Conservation (phyloP, 2,113 vertebrate species). For the Coryphaenoides rupestris region DNA sequence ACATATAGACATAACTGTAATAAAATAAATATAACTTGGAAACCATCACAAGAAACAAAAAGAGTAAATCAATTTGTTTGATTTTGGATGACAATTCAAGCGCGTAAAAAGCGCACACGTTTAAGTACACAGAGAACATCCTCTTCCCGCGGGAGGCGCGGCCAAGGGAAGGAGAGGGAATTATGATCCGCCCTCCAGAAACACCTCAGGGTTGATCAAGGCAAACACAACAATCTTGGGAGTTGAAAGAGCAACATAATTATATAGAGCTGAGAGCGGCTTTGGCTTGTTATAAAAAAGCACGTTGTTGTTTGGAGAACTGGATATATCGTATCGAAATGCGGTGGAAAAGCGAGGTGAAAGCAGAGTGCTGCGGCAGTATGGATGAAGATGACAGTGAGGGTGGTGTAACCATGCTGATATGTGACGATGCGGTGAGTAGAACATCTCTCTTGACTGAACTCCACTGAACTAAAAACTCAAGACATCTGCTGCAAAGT, state of each 20-base stretch:
- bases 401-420: constrained; percentile 65
- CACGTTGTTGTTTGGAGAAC: not conserved
- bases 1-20: too few species aligned
- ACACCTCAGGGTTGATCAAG: constrained; percentile 26
- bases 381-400: constrained; percentile 74
- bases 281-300: too few species aligned
- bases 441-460: not conserved
- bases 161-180: constrained; percentile 52
- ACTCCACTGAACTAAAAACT: too few species aligned
- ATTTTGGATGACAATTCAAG: too few species aligned
- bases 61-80: too few species aligned
- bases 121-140: constrained; percentile 1
- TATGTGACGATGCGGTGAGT: constrained; percentile 79
- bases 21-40: too few species aligned
- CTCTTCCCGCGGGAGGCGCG: constrained; percentile 78
- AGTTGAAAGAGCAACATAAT: constrained; percentile 36
- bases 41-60: too few species aligned
- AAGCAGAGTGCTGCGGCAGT: constrained; percentile 76
- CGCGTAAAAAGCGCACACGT: too few species aligned
- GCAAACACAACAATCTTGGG: constrained; percentile 44
- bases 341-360: constrained; percentile 89
- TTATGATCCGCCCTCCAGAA: constrained; percentile 77
- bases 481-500: too few species aligned
- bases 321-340: constrained; percentile 65
- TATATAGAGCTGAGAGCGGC: not conserved